Conservation (phyloP, 2,797 vertebrate genomes). For the Sebastiscus tertius region DNA sequence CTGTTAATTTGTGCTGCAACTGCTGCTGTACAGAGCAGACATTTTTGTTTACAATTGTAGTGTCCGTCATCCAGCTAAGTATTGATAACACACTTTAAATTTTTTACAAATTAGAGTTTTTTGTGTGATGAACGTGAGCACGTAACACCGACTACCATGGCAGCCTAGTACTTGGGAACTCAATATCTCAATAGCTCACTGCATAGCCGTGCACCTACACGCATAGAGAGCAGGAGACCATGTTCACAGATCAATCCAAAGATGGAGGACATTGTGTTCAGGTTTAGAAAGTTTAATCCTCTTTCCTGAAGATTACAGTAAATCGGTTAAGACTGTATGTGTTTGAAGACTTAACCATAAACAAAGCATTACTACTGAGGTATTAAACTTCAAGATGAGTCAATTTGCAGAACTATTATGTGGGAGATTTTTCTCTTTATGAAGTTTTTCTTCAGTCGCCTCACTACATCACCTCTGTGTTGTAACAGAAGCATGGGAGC, state of each 20-base stretch:
- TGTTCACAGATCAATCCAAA: background rate
- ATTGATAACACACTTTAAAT: too few species aligned
- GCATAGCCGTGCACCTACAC: background rate
- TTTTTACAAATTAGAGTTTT: too few species aligned
- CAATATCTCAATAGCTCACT: background rate
- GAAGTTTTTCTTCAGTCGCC: background rate
- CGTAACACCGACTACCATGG: too few species aligned
- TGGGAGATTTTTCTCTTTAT: background rate
- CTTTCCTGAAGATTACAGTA: background rate
- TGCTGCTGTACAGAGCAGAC: too few species aligned
- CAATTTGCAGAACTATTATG: background rate
- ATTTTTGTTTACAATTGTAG: too few species aligned
- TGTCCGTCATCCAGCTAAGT: too few species aligned
- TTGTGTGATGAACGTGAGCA: too few species aligned
- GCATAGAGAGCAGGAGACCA: background rate
- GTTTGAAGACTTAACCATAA: background rate
- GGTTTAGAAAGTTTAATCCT: background rate
- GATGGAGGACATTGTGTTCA: background rate
- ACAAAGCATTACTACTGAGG: background rate
- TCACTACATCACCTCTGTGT: background rate
- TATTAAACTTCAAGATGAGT: background rate
- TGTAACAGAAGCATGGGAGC: background rate
- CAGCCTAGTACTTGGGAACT: background rate
- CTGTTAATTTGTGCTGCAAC: too few species aligned
- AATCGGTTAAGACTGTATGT: background rate